Evolutionary conservation across 2,113 vertebrate genomes (phyloP), one percentile per base, ranked within the genome.

Genomic region (Gorsachius goisagi): DNA sequence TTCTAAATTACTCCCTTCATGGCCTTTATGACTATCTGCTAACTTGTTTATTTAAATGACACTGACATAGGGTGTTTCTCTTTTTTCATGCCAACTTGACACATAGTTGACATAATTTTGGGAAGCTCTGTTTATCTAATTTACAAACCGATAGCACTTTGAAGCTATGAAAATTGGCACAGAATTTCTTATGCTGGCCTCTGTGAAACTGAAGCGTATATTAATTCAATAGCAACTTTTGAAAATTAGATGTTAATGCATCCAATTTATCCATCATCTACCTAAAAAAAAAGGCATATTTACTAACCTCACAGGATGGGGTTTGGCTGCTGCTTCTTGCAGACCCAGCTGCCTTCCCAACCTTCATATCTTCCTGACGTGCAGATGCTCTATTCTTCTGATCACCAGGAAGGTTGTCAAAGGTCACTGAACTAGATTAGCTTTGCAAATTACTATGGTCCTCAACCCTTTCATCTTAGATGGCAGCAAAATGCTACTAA

Each of bases 11-110:
- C 81, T 96, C 85, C 60, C 66, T 82, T 87, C 81, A 23, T 69
- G 69, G 77, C 77, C 58, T 94, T 95, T 95, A 89, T 0, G 66
- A 89, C 52, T 95, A 69, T 62, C 47, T 88, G 69, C 49, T 96
- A 94, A 93, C 87, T 96, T 96, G 89, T 95, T 96, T 96, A 85
- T 88, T 93, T 90, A 90, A 95, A 80, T 77, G 71, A 62, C 62
- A 79, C 67, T 67, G 50, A 91, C 82, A 82, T 22, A 55, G 85
- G 91, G 90, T 91, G 95, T 94, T 96, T 89, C 95, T 95, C 78
- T 79, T 85, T 90, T 83, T 91, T 39, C 45, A 32, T 90, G 93
- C 94, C 95, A 96, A 71, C 72, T 91, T 85, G 82, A 93, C 75
- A 69, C 81, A 93, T 12, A 79, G 89, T 53, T 91, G 94, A 94